Conservation (phyloP, 1,140 invertebrate genomes). For the Ostrea edulis region DNA sequence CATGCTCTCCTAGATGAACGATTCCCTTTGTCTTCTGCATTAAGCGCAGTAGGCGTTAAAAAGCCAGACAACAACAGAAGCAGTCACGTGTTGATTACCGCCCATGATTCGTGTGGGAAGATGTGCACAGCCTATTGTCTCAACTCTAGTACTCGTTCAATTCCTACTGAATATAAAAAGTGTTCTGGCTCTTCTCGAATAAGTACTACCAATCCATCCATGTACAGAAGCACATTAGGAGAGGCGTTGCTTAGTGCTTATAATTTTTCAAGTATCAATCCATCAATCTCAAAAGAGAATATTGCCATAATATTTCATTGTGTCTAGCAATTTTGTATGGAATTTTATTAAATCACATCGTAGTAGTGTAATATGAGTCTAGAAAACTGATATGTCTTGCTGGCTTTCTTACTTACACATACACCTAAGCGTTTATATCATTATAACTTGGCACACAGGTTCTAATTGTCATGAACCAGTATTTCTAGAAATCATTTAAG, state of each 20-base stretch:
- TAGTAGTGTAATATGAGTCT: no score
- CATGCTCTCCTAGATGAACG: constrained; percentile 51
- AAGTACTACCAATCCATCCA: background rate
- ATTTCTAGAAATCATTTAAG: no score
- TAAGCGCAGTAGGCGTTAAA: constrained; percentile 37
- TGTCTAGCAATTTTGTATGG: background rate
- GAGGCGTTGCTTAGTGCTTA: constrained; percentile 42
- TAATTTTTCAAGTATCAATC: background rate
- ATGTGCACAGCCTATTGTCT: constrained; percentile 53
- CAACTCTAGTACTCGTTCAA: constrained; percentile 33
- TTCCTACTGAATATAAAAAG: constrained; percentile 40
- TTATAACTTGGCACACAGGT: no score
- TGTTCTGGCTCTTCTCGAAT: constrained; percentile 52
- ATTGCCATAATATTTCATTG: constrained; percentile 24
- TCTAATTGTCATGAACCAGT: no score
- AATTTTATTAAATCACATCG: no score
- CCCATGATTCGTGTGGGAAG: constrained; percentile 54
- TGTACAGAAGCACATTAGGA: constrained; percentile 46
- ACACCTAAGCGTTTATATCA: no score
- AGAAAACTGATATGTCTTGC: no score
- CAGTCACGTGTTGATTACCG: constrained; percentile 43
- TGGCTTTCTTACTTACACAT: no score
- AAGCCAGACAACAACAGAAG: constrained; percentile 43
- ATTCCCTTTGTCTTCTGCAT: constrained; percentile 27
- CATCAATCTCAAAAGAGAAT: constrained; percentile 2